Percentiles rank a stretch among this genome's conserved stretches.
Evolutionary conservation across 2,113 vertebrate species (phyloP).

Genomic region (Tragulus kanchil): DNA sequence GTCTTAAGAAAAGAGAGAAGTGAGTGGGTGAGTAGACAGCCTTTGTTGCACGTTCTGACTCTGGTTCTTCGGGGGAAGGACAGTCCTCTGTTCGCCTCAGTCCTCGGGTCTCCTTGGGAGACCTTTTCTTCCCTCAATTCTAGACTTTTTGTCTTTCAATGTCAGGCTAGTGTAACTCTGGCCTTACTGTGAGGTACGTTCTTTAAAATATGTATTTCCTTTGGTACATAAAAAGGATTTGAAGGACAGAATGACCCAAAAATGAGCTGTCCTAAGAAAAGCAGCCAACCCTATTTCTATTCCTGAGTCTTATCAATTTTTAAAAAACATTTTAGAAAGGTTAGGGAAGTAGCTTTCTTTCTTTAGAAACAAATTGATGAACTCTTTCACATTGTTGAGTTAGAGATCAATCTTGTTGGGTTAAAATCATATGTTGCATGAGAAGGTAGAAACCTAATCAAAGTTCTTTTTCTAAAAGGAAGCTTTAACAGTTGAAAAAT

Average conservation of each 20-base stretch:
- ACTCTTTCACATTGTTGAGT: slow-evolving; percentile 39
- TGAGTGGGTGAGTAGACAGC: neutral
- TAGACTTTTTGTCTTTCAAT: neutral
- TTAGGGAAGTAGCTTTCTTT: slow-evolving; percentile 55
- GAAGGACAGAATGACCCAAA: neutral
- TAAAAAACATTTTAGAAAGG: slow-evolving; percentile 35
- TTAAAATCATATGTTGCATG: slow-evolving; percentile 50
- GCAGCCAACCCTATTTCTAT: neutral
- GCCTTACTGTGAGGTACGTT: neutral
- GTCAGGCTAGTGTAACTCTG: neutral
- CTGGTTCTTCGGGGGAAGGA: too few species aligned
- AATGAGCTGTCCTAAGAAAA: neutral
- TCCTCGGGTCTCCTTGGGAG: too few species aligned
- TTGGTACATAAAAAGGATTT: slow-evolving; percentile 19
- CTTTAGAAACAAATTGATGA: slow-evolving; percentile 43
- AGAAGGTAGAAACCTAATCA: slow-evolving; percentile 47
- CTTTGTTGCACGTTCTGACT: neutral
- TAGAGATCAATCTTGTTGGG: slow-evolving; percentile 65
- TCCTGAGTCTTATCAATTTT: slow-evolving; percentile 62
- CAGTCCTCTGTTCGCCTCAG: neutral
- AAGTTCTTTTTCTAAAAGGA: slow-evolving; percentile 63
- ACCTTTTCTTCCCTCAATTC: neutral
- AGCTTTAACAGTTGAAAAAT: slow-evolving; percentile 62
- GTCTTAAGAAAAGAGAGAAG: neutral
- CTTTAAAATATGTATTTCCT: slow-evolving; percentile 31